phyloP scores from a whole-genome alignment of 2,888 invertebrate species.

The Antitype chi region DNA sequence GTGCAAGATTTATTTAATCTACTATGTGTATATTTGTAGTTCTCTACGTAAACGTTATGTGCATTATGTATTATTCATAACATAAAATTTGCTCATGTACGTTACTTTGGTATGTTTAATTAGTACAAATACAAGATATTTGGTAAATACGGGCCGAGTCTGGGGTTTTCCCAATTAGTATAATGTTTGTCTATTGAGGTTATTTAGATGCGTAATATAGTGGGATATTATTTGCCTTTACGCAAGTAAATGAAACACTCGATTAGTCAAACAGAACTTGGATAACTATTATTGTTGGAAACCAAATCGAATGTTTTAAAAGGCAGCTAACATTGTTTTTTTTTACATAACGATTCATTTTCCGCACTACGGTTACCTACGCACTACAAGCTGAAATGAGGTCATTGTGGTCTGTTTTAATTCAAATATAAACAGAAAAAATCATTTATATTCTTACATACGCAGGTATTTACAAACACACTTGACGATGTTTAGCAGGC shows the following conservation, averaged over 20 bases:
- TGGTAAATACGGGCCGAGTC: conserved; percentile 61
- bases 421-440: not conserved
- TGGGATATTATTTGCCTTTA: conserved; percentile 42
- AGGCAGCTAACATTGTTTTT: not conserved
- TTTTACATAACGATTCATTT: not conserved
- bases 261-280: not conserved
- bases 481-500: not conserved
- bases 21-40: conserved; percentile 28
- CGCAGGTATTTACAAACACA: not conserved
- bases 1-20: conserved; percentile 35
- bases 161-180: conserved; percentile 74
- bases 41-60: conserved; percentile 32
- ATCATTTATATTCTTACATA: not conserved
- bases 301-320: not conserved
- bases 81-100: conserved; percentile 37
- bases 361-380: conserved; percentile 7
- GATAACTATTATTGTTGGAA: not conserved
- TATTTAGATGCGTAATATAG: conserved; percentile 49
- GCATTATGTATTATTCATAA: conserved; percentile 60
- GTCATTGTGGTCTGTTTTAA: conserved; percentile 1
- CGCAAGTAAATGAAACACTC: conserved; percentile 22
- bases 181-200: conserved; percentile 69
- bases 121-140: conserved; percentile 55
- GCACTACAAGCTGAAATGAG: not conserved
- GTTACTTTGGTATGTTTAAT: conserved; percentile 53